These are phyloP conservation scores for Vultur gryphus DNA, from an alignment of 2,797 vertebrate genomes.

Conservation along the genomic window DNA sequence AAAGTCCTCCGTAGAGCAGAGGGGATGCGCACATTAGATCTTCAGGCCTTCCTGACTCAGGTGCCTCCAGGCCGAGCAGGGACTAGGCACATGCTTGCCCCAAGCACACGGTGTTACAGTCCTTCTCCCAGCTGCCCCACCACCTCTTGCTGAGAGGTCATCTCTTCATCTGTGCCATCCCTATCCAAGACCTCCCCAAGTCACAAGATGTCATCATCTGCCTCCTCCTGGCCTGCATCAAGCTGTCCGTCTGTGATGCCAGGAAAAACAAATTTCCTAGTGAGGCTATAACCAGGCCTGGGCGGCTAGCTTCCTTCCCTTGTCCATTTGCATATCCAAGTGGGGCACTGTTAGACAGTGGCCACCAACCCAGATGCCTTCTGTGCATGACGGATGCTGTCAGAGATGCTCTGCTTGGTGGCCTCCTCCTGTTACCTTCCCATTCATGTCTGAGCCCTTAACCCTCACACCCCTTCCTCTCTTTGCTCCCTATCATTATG, in stretches of 20 bases:
- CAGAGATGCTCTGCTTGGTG: neutral
- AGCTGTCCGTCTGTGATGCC: rapidly evolving
- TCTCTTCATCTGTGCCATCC: neutral
- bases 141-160: neutral
- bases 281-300: neutral
- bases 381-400: neutral
- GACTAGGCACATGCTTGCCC: neutral
- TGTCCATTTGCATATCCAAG: neutral
- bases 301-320: neutral
- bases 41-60: neutral
- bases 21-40: neutral
- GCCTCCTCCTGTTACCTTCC: neutral
- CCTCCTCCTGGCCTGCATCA: neutral
- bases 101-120: neutral
- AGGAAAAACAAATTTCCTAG: neutral
- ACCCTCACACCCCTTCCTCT: neutral
- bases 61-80: neutral
- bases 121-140: neutral
- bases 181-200: neutral
- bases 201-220: neutral
- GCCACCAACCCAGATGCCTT: neutral
- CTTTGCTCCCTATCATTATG: neutral
- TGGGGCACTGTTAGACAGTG: neutral
- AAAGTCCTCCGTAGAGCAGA: neutral
- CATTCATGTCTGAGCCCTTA: neutral